Base-by-base conservation (phyloP, 2,797 vertebrate genomes). In the Percopsis omiscomaycus region DNA sequence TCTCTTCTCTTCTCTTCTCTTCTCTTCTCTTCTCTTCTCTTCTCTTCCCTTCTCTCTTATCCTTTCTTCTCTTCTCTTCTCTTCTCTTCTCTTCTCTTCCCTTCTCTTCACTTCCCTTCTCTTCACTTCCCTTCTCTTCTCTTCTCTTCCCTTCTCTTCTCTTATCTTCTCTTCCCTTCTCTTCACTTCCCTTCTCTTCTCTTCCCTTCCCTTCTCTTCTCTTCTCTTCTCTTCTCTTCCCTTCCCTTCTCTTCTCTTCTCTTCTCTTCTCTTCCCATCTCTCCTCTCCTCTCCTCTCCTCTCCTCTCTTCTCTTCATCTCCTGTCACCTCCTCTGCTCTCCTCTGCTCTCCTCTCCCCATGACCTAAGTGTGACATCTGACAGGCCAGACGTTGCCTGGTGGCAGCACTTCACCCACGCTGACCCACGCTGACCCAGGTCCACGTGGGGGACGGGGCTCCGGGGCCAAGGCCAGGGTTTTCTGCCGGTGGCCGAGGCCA, bases 381-480 rank as follows among this genome's bases (percentile, higher is more conserved):
- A 87, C 79, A 77, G 74, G 67, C 81, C 84, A 87, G 85, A 86
- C 82, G 62, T 66, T 79, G 80, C 86, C 74, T 82, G 74, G 82
- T 78, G 79, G 78, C 86, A 84, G 85, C 86, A 86, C 84, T 81
- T 88, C 80, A 84, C 84, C 86, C 79, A 72, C 42, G 73, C 78
- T 47, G 77, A 82, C 86, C 80, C 75, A 15, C 30, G 32, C 62
- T 51, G 74, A 82, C 84, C 83, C 48, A 1, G 73, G 70, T 74
- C 78, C 83, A 78, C 81, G 81, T 80, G 83, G 77, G 65, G 84
- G 37, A 71, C 68, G 72, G 66, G 75, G 74, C 9, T 16, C 83
- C 83, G 84, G 80, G 80, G 85, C 89, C 89, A 89, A 84, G 88
- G 84, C 83, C 85, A 73, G 71, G 76, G 55, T 67, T 74, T 82